These are phyloP conservation scores for Diplosoma virens DNA, from an alignment of 23 tunicate genomes.

Conservation along the genomic window DNA sequence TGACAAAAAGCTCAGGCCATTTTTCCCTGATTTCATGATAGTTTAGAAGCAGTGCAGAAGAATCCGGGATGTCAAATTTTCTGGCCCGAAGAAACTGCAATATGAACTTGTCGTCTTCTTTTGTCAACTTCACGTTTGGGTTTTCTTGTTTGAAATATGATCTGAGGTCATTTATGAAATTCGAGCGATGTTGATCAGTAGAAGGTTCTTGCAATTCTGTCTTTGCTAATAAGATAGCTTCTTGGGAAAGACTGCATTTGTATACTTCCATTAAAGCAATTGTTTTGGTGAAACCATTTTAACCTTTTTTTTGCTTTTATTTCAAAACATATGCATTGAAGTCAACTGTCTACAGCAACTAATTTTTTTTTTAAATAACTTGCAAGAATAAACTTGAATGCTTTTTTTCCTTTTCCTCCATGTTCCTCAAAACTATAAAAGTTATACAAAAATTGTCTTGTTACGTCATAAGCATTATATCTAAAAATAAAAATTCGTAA, in stretches of 20 bases:
- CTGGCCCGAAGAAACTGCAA: slow-evolving; percentile 51
- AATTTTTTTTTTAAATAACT: too few relatives aligned
- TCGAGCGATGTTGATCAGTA: slow-evolving; percentile 26
- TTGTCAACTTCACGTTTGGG: background rate
- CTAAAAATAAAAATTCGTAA: too few relatives aligned
- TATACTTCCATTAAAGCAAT: slow-evolving; percentile 33
- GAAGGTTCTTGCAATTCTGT: slow-evolving; percentile 52
- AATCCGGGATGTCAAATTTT: slow-evolving; percentile 42
- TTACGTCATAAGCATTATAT: too few relatives aligned
- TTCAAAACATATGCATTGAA: too few relatives aligned
- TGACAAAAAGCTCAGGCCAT: slow-evolving; percentile 50
- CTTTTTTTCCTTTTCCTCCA: too few relatives aligned
- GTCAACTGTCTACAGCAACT: too few relatives aligned
- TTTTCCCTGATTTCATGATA: slow-evolving; percentile 24
- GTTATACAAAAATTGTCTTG: too few relatives aligned
- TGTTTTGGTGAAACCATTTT: too few relatives aligned
- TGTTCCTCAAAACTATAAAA: too few relatives aligned
- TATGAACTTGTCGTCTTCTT: slow-evolving; percentile 37
- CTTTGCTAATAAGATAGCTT: slow-evolving; percentile 25
- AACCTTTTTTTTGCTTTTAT: too few relatives aligned
- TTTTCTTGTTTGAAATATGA: background rate
- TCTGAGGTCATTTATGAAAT: slow-evolving; percentile 23
- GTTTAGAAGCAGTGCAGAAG: slow-evolving; percentile 36
- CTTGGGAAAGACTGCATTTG: slow-evolving; percentile 23
- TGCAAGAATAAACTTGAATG: too few relatives aligned